These are phyloP conservation scores for Eristalinus aeneus DNA, from an alignment of 2,888 invertebrate genomes.

Conservation along the genomic window DNA sequence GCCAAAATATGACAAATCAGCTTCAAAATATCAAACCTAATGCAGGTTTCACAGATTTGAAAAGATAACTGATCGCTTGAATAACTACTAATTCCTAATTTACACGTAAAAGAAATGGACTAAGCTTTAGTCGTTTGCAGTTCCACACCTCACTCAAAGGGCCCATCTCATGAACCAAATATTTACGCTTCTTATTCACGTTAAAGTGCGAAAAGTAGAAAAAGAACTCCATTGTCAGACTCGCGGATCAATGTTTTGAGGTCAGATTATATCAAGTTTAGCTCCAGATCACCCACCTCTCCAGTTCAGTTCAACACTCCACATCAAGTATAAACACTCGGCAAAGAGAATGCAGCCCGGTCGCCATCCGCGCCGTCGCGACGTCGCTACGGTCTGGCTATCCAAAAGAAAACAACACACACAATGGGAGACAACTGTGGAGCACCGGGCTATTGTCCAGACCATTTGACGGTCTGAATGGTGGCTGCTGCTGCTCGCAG, in stretches of 20 bases:
- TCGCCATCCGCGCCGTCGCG: slow-evolving; percentile 6
- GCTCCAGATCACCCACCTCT: slow-evolving; percentile 29
- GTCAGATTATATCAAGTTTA: slow-evolving; percentile 51
- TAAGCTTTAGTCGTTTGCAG: too few relatives aligned
- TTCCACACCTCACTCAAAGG: background rate
- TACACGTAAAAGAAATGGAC: too few relatives aligned
- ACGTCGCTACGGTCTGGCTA: slow-evolving; percentile 57
- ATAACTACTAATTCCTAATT: too few relatives aligned
- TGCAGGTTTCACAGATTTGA: too few relatives aligned
- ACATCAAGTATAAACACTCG: background rate
- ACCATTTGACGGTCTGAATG: slow-evolving; percentile 7
- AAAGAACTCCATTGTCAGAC: slow-evolving; percentile 14
- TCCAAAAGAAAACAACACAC: slow-evolving; percentile 1
- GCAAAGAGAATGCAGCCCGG: slow-evolving; percentile 12
- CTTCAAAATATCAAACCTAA: too few relatives aligned
- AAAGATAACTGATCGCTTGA: too few relatives aligned
- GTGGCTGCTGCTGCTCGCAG: background rate
- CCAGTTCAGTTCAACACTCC: slow-evolving; percentile 45
- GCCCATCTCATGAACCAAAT: slow-evolving; percentile 12
- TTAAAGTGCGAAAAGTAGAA: background rate
- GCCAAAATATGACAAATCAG: too few relatives aligned
- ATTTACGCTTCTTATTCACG: background rate
- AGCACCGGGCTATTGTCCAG: slow-evolving; percentile 29
- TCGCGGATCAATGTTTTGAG: slow-evolving; percentile 35
- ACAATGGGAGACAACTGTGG: background rate